phyloP scores from a whole-genome alignment of 2,888 invertebrate genomes.

The Acanthosepion lycidas region DNA sequence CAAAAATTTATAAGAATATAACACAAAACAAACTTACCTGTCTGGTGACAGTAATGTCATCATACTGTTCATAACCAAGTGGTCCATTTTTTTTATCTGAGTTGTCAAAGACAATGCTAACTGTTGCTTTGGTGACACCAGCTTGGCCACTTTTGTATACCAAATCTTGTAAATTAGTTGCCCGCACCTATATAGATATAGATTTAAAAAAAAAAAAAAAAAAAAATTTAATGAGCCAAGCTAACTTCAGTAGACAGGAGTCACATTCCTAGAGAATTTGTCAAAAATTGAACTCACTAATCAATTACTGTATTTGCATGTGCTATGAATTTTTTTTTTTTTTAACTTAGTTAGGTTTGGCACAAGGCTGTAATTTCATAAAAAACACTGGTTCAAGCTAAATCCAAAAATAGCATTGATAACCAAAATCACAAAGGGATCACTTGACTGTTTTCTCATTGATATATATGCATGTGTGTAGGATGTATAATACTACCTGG shows the following conservation, averaged over 20 bases:
- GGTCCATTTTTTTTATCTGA: conserved; percentile 85
- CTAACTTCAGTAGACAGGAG: too few species aligned
- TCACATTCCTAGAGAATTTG: background rate
- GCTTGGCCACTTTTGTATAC: conserved; percentile 99
- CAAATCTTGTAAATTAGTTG: conserved; percentile 90
- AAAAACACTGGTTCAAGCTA: too few species aligned
- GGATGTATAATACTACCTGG: too few species aligned
- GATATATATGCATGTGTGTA: too few species aligned
- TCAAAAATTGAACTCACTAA: background rate
- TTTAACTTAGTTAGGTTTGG: too few species aligned
- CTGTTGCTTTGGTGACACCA: conserved; percentile 94
- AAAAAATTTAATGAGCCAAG: background rate
- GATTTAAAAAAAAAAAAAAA: background rate
- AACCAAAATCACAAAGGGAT: too few species aligned
- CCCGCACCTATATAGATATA: conserved; percentile 83
- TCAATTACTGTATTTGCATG: too few species aligned
- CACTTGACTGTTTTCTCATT: too few species aligned
- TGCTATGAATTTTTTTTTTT: too few species aligned
- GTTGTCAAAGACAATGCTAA: conserved; percentile 96
- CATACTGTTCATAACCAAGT: conserved; percentile 90
- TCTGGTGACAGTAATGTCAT: conserved; percentile 93
- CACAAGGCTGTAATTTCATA: too few species aligned
- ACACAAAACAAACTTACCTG: conserved; percentile 80
- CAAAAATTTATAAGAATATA: background rate
- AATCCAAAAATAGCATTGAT: too few species aligned